Conservation (phyloP, 2,113 vertebrate species). For the Atractosteus spatula region DNA sequence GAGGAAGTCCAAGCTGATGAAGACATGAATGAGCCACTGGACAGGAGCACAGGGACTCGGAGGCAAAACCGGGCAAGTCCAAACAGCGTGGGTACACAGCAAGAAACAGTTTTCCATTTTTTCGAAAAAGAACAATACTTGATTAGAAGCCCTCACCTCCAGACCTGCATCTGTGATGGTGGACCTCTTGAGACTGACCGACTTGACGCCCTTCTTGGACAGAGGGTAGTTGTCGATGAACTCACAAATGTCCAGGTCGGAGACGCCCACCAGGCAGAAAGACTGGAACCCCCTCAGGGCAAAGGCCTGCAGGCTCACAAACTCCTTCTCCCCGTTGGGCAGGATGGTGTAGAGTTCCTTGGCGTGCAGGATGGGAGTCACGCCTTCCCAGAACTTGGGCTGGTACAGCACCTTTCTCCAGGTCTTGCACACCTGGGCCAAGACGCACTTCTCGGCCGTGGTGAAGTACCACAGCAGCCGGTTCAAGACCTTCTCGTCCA, state of each 20-base stretch:
- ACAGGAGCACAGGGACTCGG: no score
- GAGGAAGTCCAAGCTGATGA: no score
- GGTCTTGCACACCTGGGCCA: constrained; percentile 94
- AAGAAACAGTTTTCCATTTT: no score
- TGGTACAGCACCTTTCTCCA: constrained; percentile 97
- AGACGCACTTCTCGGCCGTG: constrained; percentile 86
- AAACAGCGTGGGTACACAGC: no score
- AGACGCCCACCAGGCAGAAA: constrained; percentile 96
- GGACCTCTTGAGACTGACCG: constrained; percentile 95
- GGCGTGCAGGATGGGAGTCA: constrained; percentile 91
- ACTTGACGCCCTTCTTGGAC: constrained; percentile 96
- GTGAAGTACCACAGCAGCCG: constrained; percentile 98
- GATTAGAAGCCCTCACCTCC: constrained; percentile 72
- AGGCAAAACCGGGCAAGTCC: no score
- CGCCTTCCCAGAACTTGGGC: constrained; percentile 94
- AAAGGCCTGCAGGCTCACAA: constrained; percentile 93
- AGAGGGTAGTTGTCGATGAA: constrained; percentile 98
- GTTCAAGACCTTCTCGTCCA: constrained; percentile 95
- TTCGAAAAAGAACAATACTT: neutral
- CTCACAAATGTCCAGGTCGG: constrained; percentile 97
- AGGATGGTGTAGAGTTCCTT: constrained; percentile 93
- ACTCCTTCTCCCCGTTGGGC: constrained; percentile 90
- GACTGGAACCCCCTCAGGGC: constrained; percentile 88
- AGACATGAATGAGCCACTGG: no score
- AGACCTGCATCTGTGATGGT: constrained; percentile 95